phyloP scores from a whole-genome alignment of 2,888 invertebrate genomes.

The Tetramorium bicarinatum region DNA sequence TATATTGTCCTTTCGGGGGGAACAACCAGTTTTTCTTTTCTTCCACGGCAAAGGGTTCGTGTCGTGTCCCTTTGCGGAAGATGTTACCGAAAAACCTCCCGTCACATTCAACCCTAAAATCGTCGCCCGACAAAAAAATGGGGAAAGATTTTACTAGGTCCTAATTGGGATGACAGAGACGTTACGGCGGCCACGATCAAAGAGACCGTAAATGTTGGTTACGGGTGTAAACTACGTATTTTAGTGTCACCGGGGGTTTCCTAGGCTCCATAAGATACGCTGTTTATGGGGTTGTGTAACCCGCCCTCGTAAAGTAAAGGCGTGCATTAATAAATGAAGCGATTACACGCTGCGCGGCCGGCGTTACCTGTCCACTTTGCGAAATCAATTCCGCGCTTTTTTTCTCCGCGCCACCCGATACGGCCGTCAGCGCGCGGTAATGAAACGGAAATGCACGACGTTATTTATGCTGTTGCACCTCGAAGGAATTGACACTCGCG shows the following conservation, averaged over 20 bases:
- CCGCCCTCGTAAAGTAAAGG: conserved; percentile 81
- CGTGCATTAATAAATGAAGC: conserved; percentile 77
- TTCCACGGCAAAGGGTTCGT: conserved; percentile 8
- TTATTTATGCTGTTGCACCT: conserved; percentile 25
- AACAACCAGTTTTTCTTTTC: conserved; percentile 26
- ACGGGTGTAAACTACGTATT: conserved; percentile 85
- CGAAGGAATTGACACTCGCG: conserved; percentile 12
- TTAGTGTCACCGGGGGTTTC: conserved; percentile 83
- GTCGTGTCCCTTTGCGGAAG: conserved; percentile 58
- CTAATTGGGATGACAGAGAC: conserved; percentile 86
- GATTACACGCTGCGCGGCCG: conserved; percentile 63
- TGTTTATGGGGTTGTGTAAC: conserved; percentile 83
- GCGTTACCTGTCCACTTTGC: conserved; percentile 60
- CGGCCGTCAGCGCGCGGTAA: conserved; percentile 53
- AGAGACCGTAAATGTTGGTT: conserved; percentile 82
- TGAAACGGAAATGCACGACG: conserved; percentile 30
- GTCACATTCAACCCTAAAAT: conserved; percentile 73
- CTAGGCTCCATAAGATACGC: conserved; percentile 74
- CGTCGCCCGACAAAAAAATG: conserved; percentile 61
- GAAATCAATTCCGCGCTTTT: conserved; percentile 57
- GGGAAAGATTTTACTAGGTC: conserved; percentile 81
- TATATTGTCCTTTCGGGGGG: conserved; percentile 12
- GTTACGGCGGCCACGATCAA: conserved; percentile 84
- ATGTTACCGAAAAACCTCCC: conserved; percentile 64
- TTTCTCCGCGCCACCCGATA: conserved; percentile 49